Conservation (phyloP, 2,888 invertebrate species). For the Nemotelus nigrinus region DNA sequence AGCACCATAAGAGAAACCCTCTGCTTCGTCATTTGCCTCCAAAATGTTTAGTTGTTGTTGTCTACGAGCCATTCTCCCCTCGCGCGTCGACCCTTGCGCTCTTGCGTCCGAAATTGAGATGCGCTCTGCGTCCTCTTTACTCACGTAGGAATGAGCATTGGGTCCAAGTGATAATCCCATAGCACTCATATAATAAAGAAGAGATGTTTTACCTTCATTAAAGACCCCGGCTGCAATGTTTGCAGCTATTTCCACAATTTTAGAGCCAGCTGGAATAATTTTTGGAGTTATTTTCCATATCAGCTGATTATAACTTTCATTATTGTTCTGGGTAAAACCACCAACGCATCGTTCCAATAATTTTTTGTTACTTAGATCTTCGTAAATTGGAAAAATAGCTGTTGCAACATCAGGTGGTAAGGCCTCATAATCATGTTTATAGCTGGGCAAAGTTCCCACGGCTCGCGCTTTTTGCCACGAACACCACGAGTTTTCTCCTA, state of each 20-base stretch:
- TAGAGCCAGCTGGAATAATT: not conserved
- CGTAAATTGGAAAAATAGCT: not conserved
- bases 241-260: constrained; percentile 6
- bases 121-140: constrained; percentile 47
- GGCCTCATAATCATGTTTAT: too few species aligned
- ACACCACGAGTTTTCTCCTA: constrained; percentile 19
- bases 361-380: not conserved
- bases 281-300: constrained; percentile 21
- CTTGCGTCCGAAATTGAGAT: constrained; percentile 45
- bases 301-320: constrained; percentile 8
- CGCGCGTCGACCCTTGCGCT: constrained; percentile 47
- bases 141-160: constrained; percentile 49
- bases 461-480: constrained; percentile 1
- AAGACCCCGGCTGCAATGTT: constrained; percentile 50
- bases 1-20: too few species aligned
- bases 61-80: constrained; percentile 50
- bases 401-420: too few species aligned
- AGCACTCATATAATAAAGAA: constrained; percentile 47
- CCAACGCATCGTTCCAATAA: too few species aligned
- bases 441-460: not conserved
- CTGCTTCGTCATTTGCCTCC: too few species aligned
- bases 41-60: constrained; percentile 50
- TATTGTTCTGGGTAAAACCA: too few species aligned
- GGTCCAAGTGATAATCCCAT: constrained; percentile 48
- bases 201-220: constrained; percentile 49